Conservation (phyloP, 2,797 vertebrate species). For the Eutrigla gurnardus region DNA sequence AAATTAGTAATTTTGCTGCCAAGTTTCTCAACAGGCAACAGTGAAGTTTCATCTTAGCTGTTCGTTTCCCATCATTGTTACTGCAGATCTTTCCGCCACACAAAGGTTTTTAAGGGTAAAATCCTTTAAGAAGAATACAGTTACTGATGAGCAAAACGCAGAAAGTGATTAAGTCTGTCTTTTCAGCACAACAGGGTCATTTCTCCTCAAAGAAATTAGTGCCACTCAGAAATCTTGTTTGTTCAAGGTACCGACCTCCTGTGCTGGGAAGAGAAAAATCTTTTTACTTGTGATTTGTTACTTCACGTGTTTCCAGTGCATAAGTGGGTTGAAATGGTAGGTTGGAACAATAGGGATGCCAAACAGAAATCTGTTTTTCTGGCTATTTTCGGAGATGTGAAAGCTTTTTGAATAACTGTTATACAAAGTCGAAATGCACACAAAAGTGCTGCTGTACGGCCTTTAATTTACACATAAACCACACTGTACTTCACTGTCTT, state of each 20-base stretch:
- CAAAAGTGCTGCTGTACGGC: neutral
- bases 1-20: no score
- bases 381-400: conserved; percentile 34
- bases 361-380: conserved; percentile 23
- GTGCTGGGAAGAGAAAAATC: neutral
- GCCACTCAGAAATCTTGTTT: neutral
- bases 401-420: conserved; percentile 21
- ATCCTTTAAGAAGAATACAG: neutral
- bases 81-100: neutral
- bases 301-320: conserved; percentile 4
- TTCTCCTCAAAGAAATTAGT: no score
- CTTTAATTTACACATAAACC: neutral
- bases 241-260: conserved; percentile 2
- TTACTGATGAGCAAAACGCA: neutral
- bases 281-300: conserved; percentile 21
- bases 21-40: neutral
- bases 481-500: neutral
- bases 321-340: conserved; percentile 44
- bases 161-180: neutral
- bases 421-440: neutral
- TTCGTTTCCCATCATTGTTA: neutral
- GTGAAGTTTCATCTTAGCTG: conserved; percentile 7
- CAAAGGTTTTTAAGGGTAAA: neutral
- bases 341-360: conserved; percentile 26
- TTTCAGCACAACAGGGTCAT: neutral